Base-by-base conservation (phyloP, 2,113 vertebrate species). In the Scomber japonicus region DNA sequence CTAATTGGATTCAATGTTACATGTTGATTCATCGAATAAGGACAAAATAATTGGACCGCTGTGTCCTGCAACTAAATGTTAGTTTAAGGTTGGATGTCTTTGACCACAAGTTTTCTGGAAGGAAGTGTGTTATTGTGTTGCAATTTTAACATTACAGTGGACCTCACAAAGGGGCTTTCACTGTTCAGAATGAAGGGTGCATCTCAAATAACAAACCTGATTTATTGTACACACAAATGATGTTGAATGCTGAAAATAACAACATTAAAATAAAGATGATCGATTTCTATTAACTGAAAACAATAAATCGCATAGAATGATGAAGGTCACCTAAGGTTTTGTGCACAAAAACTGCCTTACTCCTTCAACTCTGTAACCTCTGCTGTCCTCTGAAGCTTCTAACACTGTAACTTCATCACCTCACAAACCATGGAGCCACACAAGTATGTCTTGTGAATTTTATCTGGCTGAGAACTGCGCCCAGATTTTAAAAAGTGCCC, bases 321-420 rank as follows among this genome's bases (percentile, higher is more conserved):
- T 73, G 3, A 63, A 69, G 84, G 64, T 88, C 76, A 51, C 21
- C 50, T 84, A 17, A 88, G 85, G 72, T 76, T 84, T 68, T 67
- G 3, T 21, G 0, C 14, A 31, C 27, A 53, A 60, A 74, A 46
- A n/a, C 62, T 4, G 54, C n/a, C 27, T 17, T 3, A 6, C 46
- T 49, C 40, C 35, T 9, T 40, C 2, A 61, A n/a, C 44, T 64
- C 49, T 71, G 30, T 77, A 60, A 77, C 21, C 71, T 82, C 75
- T 27, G 50, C 62, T 75, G 73, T 62, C 63, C 64, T 66, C 21
- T 55, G 64, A 11, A 31, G 24, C 63, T 62, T 72, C 49, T 16
- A 19, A 55, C 72, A 72, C 67, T 82, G 73, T 77, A 88, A 90
- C 87, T 64, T 87, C 76, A 86, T 81, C 85, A 88, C 80, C 80